These are phyloP conservation scores for Drosophila repletoides DNA, from an alignment of 1,140 invertebrate genomes.

Conservation along the genomic window DNA sequence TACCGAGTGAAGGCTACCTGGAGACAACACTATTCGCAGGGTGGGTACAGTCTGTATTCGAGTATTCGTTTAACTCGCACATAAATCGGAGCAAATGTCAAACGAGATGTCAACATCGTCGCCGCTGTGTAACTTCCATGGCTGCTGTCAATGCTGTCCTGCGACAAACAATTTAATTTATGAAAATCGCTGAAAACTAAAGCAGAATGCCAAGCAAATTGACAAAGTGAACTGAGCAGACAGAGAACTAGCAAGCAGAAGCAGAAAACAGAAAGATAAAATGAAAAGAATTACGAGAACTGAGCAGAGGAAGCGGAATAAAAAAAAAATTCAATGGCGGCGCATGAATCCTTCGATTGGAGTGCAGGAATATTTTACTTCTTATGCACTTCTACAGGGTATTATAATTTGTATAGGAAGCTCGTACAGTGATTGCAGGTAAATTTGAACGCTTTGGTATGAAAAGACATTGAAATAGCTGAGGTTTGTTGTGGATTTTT, in stretches of 20 bases:
- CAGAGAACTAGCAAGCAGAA: no score
- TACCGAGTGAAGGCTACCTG: constrained; percentile 7
- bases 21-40: no score
- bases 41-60: constrained; percentile 7
- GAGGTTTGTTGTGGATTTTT: no score
- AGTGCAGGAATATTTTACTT: constrained; percentile 43
- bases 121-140: constrained; percentile 15
- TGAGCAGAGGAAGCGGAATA: constrained; percentile 33
- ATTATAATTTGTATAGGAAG: background rate
- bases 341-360: constrained; percentile 52
- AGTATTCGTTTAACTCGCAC: no score
- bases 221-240: constrained; percentile 51
- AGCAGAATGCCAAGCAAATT: constrained; percentile 62
- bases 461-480: no score
- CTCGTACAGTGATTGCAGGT: background rate
- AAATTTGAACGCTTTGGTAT: no score
- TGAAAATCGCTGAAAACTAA: constrained; percentile 68
- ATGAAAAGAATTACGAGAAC: constrained; percentile 38
- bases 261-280: constrained; percentile 15
- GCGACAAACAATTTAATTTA: constrained; percentile 79
- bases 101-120: constrained; percentile 33
- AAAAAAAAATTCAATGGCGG: constrained; percentile 31
- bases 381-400: background rate
- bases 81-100: constrained; percentile 50
- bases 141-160: constrained; percentile 48